phyloP scores from a whole-genome alignment of 2,888 invertebrate species.

The Eupithecia subfuscata region DNA sequence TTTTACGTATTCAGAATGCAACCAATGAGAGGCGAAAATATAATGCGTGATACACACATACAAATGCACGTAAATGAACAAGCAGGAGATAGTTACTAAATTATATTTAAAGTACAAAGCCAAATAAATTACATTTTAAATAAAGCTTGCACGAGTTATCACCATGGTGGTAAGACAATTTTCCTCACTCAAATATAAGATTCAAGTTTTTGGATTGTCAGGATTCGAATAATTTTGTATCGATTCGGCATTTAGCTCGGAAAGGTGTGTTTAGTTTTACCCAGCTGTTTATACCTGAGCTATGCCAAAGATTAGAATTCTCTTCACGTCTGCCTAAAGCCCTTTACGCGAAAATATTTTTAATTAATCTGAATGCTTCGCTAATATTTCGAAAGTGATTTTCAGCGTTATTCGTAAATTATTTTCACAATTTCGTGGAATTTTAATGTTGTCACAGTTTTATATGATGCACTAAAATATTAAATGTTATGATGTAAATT shows the following conservation, averaged over 20 bases:
- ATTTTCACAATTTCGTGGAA: constrained; percentile 21
- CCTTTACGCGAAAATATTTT: constrained; percentile 57
- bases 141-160: not conserved
- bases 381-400: constrained; percentile 40
- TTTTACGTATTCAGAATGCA: too few relatives aligned
- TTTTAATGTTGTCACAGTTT: not conserved
- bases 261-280: not conserved
- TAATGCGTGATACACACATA: not conserved
- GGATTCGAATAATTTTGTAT: too few relatives aligned
- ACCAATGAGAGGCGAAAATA: not conserved
- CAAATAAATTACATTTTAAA: too few relatives aligned
- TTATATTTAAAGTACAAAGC: too few relatives aligned
- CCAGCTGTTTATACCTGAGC: constrained; percentile 11
- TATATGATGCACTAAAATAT: not conserved
- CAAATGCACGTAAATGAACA: not conserved
- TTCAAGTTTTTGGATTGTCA: not conserved
- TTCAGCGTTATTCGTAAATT: constrained; percentile 28
- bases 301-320: constrained; percentile 54
- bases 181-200: not conserved
- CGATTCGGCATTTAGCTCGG: not conserved
- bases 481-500: not conserved
- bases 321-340: constrained; percentile 54
- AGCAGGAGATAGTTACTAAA: too few relatives aligned
- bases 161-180: not conserved
- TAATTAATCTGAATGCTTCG: constrained; percentile 58